Base-by-base conservation (phyloP, 2,888 invertebrate genomes). In the Caenorhabditis sp. region DNA sequence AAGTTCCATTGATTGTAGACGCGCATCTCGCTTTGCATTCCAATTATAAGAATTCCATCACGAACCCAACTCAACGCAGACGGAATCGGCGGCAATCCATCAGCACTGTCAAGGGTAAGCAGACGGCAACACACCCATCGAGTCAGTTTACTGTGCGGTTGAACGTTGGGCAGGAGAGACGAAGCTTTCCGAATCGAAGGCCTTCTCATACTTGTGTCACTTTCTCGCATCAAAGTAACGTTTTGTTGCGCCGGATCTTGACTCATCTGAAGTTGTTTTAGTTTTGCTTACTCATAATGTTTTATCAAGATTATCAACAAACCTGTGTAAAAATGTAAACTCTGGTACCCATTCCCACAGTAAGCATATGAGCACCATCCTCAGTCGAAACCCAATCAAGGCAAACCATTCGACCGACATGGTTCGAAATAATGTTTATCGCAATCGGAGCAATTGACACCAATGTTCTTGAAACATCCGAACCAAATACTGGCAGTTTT, bases 1-100 rank as follows among this genome's bases (percentile, higher is more conserved):
- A 87, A 75, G 65, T 88, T 87, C 87, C 87, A 84, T 89, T 99
- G 99, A 0, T 96, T 96, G 89, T 97, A 99, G 0, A 99, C 96
- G 88, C 98, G 96, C 96, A 99, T 97, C 90, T 99, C 99, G 2
- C 96, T 97, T 89, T 98, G 96, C 97, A 99, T 97, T 2, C 98
- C 99, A 1, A 99, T 96, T 0, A 99, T 95, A 1, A 99, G 91
- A 81, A 99, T 95, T 0, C 98, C 98, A 89, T 98, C 98, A 24
- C 99, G 92, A 0, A 98, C 96, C 98, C 99, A 99, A 1, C 96
- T 96, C 86, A 98, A 94, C 89, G 97, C 96, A 94, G 98, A 98
- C 0, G 99, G 99, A 52, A 99, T 90, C 0, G 98, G 97, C 0
- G 96, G 96, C 39, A 98, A 90, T 0, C 97, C 96, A 88, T 99